A percentile compares a stretch with the other conserved stretches of the same genome.
Evolutionary conservation across 2,797 vertebrate genomes (phyloP).

Genomic region (Saxicola maurus): DNA sequence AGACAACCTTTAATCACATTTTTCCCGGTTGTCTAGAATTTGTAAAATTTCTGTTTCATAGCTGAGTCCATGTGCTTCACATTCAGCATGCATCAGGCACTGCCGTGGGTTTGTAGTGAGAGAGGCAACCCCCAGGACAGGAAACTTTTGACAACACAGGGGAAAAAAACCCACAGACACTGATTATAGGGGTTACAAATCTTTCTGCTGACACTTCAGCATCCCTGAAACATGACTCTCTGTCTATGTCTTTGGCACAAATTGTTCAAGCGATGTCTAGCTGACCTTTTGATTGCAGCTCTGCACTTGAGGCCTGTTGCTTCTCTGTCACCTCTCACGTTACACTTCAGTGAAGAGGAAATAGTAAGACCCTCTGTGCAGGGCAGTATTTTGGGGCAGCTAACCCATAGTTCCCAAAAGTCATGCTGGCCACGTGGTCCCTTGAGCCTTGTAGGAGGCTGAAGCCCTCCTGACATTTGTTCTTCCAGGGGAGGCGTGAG

Average conservation of each 20-base stretch:
- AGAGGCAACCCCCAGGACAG: not conserved
- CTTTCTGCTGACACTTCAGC: not conserved
- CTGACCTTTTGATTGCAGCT: not conserved
- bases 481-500: not conserved
- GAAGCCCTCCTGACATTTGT: not conserved
- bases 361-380: not conserved
- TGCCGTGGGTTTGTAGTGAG: not conserved
- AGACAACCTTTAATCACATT: not conserved
- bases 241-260: not conserved
- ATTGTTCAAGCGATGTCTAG: not conserved
- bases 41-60: not conserved
- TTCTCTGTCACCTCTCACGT: not conserved
- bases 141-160: not conserved
- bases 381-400: not conserved
- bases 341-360: not conserved
- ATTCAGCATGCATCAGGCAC: not conserved
- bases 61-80: not conserved
- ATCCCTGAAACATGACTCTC: not conserved
- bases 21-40: not conserved
- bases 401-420: not conserved
- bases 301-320: not conserved
- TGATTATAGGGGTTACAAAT: not conserved
- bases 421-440: accelerated
- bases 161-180: not conserved
- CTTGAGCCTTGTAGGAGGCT: not conserved